Base-by-base conservation (phyloP, 2,113 vertebrate species). In the Eretmochelys imbricata region DNA sequence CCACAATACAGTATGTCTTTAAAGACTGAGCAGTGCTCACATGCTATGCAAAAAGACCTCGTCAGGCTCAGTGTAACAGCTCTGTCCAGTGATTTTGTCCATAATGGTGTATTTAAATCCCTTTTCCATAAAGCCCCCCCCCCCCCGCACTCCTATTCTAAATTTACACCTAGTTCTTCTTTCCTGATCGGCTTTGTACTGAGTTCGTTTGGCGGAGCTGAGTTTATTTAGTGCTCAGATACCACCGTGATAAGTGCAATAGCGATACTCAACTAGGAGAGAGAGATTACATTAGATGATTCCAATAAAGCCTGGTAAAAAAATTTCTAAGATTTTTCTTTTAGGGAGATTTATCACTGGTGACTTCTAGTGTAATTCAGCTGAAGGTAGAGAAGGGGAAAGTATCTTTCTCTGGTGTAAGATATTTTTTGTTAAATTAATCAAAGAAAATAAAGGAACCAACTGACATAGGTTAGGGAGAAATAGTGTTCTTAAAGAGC, bases 21-120 rank as follows among this genome's bases (percentile, higher is more conserved):
- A 22, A 84, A 95, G 89, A 94, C 46, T 14, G 14, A 51, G 84
- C 19, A 4, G 10, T n/a, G 29, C 46, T 81, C 80, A 22, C 22
- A n/a, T 65, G 62, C 38, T 89, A 92, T 76, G 29, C 31, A 38
- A 94, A 87, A 48, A 84, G 48, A 80, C 88, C 94, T 95, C 85
- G 72, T 55, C 90, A 88, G 79, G 93, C 9, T 88, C 2, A 89
- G 93, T 96, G 75, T 93, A 92, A 93, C 85, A 94, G 83, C 92
- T 96, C 94, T 92, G 93, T 94, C 93, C 94, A 92, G 83, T 95
- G 94, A 96, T 95, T 82, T 76, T 3, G 90, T 90, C 91, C 75
- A 88, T 38, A 91, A 55, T 54, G 72, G 57, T 84, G 81, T 90
- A 88, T 94, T 91, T 95, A 94, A 94, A 86, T 79, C 79, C 88